These are phyloP conservation scores for Urocyon cinereoargenteus DNA, from an alignment of 2,797 vertebrate species.

Conservation along the genomic window DNA sequence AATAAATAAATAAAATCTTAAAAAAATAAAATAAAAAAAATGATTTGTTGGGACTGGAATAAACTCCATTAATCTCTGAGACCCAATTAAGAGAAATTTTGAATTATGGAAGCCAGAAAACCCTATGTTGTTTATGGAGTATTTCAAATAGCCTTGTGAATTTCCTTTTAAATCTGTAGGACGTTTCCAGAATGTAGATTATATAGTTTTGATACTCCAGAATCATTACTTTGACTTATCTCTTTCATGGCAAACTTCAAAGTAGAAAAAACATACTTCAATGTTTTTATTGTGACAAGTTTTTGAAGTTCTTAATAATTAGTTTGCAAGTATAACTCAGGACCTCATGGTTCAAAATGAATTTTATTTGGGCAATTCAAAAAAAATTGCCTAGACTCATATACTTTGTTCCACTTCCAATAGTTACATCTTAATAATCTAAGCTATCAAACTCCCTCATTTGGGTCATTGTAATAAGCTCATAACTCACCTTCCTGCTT, in stretches of 20 bases:
- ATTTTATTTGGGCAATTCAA: background rate
- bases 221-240: background rate
- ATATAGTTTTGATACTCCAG: background rate
- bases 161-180: background rate
- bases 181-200: background rate
- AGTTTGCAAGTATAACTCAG: background rate
- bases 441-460: background rate
- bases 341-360: background rate
- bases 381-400: background rate
- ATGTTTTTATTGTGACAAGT: background rate
- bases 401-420: background rate
- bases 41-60: background rate
- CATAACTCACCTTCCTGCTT: background rate
- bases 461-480: background rate
- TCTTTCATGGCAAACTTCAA: background rate
- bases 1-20: too few relatives aligned
- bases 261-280: background rate
- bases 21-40: too few relatives aligned
- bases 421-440: background rate
- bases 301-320: background rate
- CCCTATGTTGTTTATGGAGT: background rate
- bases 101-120: background rate
- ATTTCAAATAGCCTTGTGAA: background rate
- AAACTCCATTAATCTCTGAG: background rate
- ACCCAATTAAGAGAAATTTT: background rate